phyloP scores from a whole-genome alignment of 2,888 invertebrate genomes.

The Lamellibrachia columna region DNA sequence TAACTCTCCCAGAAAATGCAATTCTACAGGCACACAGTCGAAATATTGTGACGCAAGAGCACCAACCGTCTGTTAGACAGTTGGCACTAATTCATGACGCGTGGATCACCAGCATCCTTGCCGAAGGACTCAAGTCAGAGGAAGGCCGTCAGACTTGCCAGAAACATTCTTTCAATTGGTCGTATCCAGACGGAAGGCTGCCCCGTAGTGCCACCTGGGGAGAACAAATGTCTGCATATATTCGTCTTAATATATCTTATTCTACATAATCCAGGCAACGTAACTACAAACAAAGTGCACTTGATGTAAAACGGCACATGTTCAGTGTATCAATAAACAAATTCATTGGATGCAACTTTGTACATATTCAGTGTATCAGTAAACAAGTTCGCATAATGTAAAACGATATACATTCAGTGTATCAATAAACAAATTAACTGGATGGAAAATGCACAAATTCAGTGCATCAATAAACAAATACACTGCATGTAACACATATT shows the following conservation, averaged over 20 bases:
- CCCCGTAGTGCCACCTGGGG: conserved; percentile 30
- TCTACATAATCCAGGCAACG: not conserved
- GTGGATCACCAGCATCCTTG: not conserved
- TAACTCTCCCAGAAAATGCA: not conserved
- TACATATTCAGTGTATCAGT: not conserved
- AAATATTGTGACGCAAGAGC: not conserved
- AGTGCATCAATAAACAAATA: too few species aligned
- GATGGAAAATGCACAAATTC: too few species aligned
- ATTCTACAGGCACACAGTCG: not conserved
- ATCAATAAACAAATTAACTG: too few species aligned
- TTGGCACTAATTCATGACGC: not conserved
- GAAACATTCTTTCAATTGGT: conserved; percentile 36
- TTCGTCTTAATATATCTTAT: not conserved
- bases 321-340: not conserved
- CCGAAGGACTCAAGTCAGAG: not conserved
- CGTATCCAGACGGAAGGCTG: conserved; percentile 31
- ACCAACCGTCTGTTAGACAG: not conserved
- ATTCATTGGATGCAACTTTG: not conserved
- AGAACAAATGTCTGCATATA: not conserved
- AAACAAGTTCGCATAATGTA: not conserved
- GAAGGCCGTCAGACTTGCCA: conserved; percentile 33
- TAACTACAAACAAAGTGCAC: not conserved
- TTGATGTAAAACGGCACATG: not conserved
- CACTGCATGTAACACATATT: too few species aligned
- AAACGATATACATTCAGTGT: not conserved